Percentiles rank a stretch among this genome's conserved stretches.
Conservation (phyloP, 2,113 vertebrate species). For the Illadopsis cleaveri region DNA sequence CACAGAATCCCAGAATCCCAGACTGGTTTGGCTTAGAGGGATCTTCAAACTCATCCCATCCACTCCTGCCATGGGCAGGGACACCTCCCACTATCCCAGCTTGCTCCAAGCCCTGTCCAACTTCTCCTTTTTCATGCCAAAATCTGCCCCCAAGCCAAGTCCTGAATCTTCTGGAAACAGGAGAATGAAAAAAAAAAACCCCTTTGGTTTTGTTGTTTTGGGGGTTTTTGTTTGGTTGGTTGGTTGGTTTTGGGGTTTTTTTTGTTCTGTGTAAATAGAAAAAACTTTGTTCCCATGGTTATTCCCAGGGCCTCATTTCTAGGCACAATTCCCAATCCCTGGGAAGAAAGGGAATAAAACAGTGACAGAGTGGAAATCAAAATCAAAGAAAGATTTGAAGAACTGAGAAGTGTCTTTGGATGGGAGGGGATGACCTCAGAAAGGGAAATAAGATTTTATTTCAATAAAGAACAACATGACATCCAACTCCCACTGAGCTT, state of each 20-base stretch:
- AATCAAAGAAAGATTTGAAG: neutral
- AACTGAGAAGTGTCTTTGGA: neutral
- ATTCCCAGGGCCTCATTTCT: neutral
- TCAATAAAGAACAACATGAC: neutral
- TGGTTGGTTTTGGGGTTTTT: neutral
- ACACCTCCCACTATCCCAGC: neutral
- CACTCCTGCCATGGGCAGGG: neutral
- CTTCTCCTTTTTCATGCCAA: neutral
- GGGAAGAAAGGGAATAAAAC: neutral
- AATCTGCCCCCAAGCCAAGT: neutral
- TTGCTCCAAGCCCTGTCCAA: neutral
- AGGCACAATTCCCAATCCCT: neutral
- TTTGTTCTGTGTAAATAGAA: neutral
- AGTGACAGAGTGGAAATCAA: neutral
- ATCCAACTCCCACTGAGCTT: constrained; percentile 4
- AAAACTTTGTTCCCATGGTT: neutral
- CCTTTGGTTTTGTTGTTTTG: neutral
- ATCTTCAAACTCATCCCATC: neutral
- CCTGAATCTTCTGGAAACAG: neutral
- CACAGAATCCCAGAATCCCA: neutral
- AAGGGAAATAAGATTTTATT: neutral
- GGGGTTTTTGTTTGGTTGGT: neutral
- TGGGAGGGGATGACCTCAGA: neutral
- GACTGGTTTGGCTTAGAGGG: neutral
- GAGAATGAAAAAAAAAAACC: neutral